Evolutionary conservation across 2,113 vertebrate species (phyloP), one percentile per base, ranked within the genome.

Genomic region (Geococcyx californianus): DNA sequence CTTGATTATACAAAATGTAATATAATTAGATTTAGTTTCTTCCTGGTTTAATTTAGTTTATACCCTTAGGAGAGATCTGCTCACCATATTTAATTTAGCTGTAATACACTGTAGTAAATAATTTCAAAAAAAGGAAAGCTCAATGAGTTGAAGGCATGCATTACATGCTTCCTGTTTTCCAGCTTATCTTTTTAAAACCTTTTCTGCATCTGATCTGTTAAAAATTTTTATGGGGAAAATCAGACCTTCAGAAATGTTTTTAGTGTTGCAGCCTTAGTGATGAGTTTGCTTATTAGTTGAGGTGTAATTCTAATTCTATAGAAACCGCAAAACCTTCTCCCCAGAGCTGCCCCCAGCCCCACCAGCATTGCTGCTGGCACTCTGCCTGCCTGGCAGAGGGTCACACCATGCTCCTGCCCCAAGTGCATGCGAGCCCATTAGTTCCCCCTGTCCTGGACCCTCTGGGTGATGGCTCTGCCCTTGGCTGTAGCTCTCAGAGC

Each of bases 21-120:
- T 92, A 82, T 19, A 92, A 89, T 97, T 97, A 93, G 21, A 58
- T 95, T 90, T 97, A 42, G 33, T 74, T 73, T 93, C 77, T 89
- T 94, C 66, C 33, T 87, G 47, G 77, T 96, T 97, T 96, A 97
- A 96, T 98, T 96, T 93, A 87, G 18, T 97, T 90, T 94, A 86
- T 97, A 55, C 92, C 47, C 72, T 94, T 81, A 95, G 91, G 89
- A 95, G 84, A 94, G 11, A 97, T 84, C 25, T 51, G 92, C 93
- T 95, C 78, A 90, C 91, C 47, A 62, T 93, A 95, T 93, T 96
- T 97, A 97, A 97, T 97, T 95, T 89, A 93, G 69, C 51, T 96
- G 24, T 87, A 97, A 93, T 74, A 94, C 34, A 80, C 9, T 85
- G 21, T 75, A 94, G 85, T 90, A 97, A 94, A 87, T 94, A 94